Conservation (phyloP, 1,140 invertebrate genomes). For the Bombus cullumanus region DNA sequence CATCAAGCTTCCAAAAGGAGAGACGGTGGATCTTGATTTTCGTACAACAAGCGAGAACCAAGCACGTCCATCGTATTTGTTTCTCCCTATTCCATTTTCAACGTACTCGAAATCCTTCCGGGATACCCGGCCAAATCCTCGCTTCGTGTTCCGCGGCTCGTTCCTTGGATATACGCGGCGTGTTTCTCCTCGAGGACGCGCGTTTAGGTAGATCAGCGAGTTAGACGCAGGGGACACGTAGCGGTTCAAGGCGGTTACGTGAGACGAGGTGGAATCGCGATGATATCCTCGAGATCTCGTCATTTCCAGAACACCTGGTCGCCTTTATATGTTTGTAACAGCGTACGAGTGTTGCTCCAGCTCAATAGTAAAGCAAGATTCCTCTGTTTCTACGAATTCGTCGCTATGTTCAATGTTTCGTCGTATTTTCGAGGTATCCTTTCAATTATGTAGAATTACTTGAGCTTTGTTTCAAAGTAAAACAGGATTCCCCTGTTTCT, state of each 20-base stretch:
- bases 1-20: not conserved
- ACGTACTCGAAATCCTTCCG: slow-evolving; percentile 16
- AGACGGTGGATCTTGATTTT: slow-evolving; percentile 26
- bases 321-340: not conserved
- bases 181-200: slow-evolving; percentile 25
- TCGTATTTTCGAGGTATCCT: too few relatives aligned
- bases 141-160: slow-evolving; percentile 46
- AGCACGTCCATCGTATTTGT: slow-evolving; percentile 46
- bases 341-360: not conserved
- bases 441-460: too few relatives aligned
- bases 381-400: too few relatives aligned
- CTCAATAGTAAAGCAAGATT: too few relatives aligned
- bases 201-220: slow-evolving; percentile 49
- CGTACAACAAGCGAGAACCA: too few relatives aligned
- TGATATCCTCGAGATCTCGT: too few relatives aligned
- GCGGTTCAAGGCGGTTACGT: slow-evolving; percentile 31
- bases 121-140: slow-evolving; percentile 33
- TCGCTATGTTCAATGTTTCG: too few relatives aligned
- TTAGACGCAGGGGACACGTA: slow-evolving; percentile 43
- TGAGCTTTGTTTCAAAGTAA: too few relatives aligned
- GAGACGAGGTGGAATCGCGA: slow-evolving; percentile 18
- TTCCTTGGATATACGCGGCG: slow-evolving; percentile 35
- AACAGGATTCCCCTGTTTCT: too few relatives aligned
- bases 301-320: not conserved
- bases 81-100: slow-evolving; percentile 52